These are phyloP conservation scores for Lemur catta DNA, from an alignment of 2,797 vertebrate genomes.

Conservation along the genomic window DNA sequence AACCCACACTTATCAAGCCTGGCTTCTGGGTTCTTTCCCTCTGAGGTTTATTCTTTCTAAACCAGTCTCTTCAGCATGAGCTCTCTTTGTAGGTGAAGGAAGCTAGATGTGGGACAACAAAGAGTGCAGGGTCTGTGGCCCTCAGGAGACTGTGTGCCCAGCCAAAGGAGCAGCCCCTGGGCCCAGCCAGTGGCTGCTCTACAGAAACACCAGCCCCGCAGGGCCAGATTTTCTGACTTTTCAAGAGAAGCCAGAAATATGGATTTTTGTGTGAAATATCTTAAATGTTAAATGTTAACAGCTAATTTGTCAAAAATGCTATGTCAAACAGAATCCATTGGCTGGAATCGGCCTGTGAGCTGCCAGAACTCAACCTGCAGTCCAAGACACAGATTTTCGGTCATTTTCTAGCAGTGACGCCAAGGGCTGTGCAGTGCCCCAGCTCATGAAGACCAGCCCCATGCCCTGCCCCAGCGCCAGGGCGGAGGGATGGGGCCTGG, in stretches of 20 bases:
- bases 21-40: background rate
- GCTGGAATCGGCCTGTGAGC: background rate
- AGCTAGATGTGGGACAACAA: background rate
- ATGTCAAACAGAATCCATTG: background rate
- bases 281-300: background rate
- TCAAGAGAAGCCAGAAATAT: background rate
- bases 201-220: background rate
- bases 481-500: accelerated
- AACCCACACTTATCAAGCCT: too few species aligned
- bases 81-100: background rate
- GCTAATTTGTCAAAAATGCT: background rate
- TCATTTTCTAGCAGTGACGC: background rate
- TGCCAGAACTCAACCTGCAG: background rate
- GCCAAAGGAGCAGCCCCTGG: background rate
- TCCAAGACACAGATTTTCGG: background rate
- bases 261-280: background rate
- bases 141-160: background rate
- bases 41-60: background rate
- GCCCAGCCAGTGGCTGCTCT: background rate
- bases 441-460: background rate
- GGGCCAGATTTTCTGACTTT: background rate
- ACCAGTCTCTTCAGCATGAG: background rate
- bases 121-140: background rate
- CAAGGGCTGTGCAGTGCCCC: background rate
- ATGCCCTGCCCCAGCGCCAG: background rate